These are phyloP conservation scores for Cheilosia soror DNA, from an alignment of 2,888 invertebrate genomes.

Conservation along the genomic window DNA sequence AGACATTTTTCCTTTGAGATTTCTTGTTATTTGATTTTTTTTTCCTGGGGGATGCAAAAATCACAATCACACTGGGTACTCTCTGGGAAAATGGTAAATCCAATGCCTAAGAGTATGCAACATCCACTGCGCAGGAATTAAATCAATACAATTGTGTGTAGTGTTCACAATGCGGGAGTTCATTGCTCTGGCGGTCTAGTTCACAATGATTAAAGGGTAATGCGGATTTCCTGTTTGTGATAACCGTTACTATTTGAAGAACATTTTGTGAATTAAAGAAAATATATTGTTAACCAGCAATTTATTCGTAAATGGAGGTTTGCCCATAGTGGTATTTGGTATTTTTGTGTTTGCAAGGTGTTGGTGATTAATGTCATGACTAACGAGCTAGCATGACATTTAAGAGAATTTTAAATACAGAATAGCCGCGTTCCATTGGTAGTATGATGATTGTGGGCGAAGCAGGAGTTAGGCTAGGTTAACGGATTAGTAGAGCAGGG, in stretches of 20 bases:
- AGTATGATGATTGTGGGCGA: too few relatives aligned
- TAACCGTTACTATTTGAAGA: background rate
- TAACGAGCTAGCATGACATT: too few relatives aligned
- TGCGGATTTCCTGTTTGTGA: background rate
- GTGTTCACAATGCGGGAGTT: slow-evolving; percentile 40
- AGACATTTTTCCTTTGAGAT: slow-evolving; percentile 43
- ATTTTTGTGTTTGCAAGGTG: too few relatives aligned
- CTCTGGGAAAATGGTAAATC: slow-evolving; percentile 28
- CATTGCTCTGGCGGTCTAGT: background rate
- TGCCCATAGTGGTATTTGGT: too few relatives aligned
- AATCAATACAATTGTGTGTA: slow-evolving; percentile 31
- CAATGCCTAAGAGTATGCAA: slow-evolving; percentile 51
- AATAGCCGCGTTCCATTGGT: too few relatives aligned
- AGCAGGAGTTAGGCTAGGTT: too few relatives aligned
- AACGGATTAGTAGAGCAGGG: too few relatives aligned
- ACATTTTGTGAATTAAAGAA: too few relatives aligned
- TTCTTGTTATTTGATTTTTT: slow-evolving; percentile 1
- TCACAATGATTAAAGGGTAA: background rate
- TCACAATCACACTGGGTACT: slow-evolving; percentile 21
- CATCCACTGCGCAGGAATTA: slow-evolving; percentile 72
- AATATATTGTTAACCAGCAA: too few relatives aligned
- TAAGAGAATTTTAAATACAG: too few relatives aligned
- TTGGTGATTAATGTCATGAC: too few relatives aligned
- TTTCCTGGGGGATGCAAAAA: slow-evolving; percentile 22
- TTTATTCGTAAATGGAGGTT: too few relatives aligned